These are phyloP conservation scores for Bryconaethiops microstoma DNA, from an alignment of 2,797 vertebrate species.

Conservation along the genomic window DNA sequence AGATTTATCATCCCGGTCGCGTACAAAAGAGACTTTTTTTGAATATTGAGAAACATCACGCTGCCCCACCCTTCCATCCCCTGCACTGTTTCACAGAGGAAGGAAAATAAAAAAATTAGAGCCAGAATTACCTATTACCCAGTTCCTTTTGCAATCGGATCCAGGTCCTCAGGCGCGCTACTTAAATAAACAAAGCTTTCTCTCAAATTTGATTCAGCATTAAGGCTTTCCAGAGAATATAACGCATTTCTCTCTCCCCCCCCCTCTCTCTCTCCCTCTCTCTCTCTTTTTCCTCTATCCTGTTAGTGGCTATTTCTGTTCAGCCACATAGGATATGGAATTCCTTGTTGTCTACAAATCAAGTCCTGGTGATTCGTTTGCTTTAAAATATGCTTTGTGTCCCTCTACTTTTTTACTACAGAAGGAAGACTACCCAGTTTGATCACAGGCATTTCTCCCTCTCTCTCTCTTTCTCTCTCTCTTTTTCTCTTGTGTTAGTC, in stretches of 20 bases:
- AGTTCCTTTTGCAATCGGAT: conserved; percentile 56
- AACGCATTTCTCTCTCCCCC: conserved; percentile 21
- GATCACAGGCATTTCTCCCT: conserved; percentile 33
- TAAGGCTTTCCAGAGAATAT: conserved; percentile 58
- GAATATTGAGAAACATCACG: conserved; percentile 60
- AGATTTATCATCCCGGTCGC: conserved; percentile 53
- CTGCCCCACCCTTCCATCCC: conserved; percentile 32
- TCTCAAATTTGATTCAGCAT: conserved; percentile 58
- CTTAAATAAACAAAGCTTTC: conserved; percentile 62
- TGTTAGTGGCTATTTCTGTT: conserved; percentile 43
- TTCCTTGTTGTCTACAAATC: conserved; percentile 46
- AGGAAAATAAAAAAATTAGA: conserved; percentile 25
- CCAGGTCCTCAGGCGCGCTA: conserved; percentile 38
- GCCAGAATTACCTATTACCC: conserved; percentile 60
- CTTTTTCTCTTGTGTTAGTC: conserved; percentile 28
- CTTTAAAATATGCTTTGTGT: conserved; percentile 46
- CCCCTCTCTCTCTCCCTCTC: not conserved
- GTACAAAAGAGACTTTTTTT: conserved; percentile 48
- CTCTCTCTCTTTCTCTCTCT: conserved; percentile 9
- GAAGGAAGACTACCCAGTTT: conserved; percentile 54
- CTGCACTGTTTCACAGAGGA: conserved; percentile 11
- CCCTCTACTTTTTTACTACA: conserved; percentile 42
- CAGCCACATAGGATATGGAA: conserved; percentile 52
- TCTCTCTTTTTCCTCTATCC: not conserved
- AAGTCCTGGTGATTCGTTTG: conserved; percentile 56